Evolutionary conservation across 2,113 vertebrate species (phyloP), one percentile per base, ranked within the genome.

Genomic region (Mus pahari): DNA sequence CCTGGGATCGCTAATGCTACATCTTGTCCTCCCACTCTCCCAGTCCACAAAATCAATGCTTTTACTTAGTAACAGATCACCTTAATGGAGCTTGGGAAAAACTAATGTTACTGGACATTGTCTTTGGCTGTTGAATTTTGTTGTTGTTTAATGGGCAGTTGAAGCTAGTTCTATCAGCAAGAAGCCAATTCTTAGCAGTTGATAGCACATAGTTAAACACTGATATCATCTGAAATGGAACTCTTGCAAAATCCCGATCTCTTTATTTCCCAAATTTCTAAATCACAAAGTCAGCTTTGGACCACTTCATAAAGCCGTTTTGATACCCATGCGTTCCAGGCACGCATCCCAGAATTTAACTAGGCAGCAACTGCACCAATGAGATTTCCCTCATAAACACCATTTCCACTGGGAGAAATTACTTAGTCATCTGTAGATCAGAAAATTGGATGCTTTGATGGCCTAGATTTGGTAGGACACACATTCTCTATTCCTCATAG

Each of bases 231-330:
- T 31, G 45, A 89, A 89, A 45, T 45, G 55, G 73, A 53, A 78
- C 31, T 64, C 94, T 90, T 95, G 48, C 90, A 89, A 96, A 97
- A 68, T 77, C 71, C 73, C 22, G 53, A 66, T 74, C 48, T 79
- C 95, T 89, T 94, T 66, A 96, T 48, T 92, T 89, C 39, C 26
- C 74, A 86, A 89, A 87, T 83, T 95, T 92, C 78, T 71, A 87
- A 95, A 90, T 92, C n/a, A 91, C 48, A 50, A 95, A 89, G n/a
- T 89, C 83, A 94, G 33, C 33, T 74, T 53, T 53, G 17, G 33
- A 70, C 28, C 9, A 58, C 22, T 96, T 93, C 64, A 62, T 20
- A 77, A 96, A 53, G 12, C 16, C 82, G 6, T 86, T 91, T 39
- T 81, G 70, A 90, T 73, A 66, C 70, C 33, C 70, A n/a, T 66